Evolutionary conservation across 2,113 vertebrate species (phyloP).

Genomic region (Ceuthmochares aereus): DNA sequence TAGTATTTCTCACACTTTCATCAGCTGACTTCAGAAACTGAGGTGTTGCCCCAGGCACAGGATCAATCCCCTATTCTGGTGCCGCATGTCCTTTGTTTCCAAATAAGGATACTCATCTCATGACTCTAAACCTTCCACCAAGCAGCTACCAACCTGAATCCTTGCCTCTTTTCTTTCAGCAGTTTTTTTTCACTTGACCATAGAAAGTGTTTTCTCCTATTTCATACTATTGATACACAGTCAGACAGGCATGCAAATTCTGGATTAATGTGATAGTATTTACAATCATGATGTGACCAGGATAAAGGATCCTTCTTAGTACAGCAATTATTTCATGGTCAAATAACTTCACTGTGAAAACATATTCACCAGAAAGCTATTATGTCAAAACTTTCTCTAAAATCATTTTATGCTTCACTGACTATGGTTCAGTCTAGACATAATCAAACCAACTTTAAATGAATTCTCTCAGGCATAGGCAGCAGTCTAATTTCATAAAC

Average conservation of each 20-base stretch:
- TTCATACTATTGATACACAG: not conserved
- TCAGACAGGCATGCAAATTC: not conserved
- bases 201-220: not conserved
- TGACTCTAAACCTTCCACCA: not conserved
- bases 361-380: constrained; percentile 21
- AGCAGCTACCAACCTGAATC: not conserved
- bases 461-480: constrained; percentile 24
- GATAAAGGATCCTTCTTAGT: not conserved
- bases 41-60: not conserved
- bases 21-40: not conserved
- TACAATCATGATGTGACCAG: not conserved
- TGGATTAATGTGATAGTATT: not conserved
- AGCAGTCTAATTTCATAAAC: constrained; percentile 34
- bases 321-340: not conserved
- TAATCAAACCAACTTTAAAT: constrained; percentile 45
- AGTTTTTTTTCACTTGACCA: not conserved
- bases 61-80: not conserved
- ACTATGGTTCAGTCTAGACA: constrained; percentile 7
- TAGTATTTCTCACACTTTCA: not conserved
- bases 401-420: constrained; percentile 47
- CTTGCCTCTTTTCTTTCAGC: not conserved
- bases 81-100: not conserved
- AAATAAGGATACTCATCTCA: not conserved
- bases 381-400: constrained; percentile 42
- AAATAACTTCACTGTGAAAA: constrained; percentile 17